phyloP scores from a whole-genome alignment of 2,888 invertebrate species.

The Drosophila mettleri region DNA sequence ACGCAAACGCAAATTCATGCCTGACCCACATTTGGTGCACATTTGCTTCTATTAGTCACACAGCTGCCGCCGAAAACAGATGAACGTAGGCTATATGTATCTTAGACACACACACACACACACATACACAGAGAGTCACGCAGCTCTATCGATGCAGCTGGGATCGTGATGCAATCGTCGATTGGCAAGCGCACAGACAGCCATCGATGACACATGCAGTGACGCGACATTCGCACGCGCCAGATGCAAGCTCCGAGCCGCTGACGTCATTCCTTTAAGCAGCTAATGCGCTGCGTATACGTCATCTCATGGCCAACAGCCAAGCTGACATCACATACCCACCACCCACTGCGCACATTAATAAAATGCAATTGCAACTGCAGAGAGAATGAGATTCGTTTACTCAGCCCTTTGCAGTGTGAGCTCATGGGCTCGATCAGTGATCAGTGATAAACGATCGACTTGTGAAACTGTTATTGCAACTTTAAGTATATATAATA shows the following conservation, averaged over 20 bases:
- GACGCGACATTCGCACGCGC: conserved; percentile 42
- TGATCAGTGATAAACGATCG: neutral
- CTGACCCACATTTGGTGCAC: conserved; percentile 73
- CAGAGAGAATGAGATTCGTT: conserved; percentile 20
- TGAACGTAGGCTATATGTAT: conserved; percentile 9
- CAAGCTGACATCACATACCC: conserved; percentile 43
- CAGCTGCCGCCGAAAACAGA: conserved; percentile 52
- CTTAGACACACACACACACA: conserved; percentile 3
- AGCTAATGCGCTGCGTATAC: conserved; percentile 47
- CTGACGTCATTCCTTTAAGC: conserved; percentile 58
- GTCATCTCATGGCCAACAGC: conserved; percentile 35
- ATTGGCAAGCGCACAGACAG: conserved; percentile 29
- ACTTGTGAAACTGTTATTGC: conserved; percentile 13
- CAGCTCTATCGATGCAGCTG: conserved; percentile 36
- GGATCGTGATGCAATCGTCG: conserved; percentile 63
- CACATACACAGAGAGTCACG: too few species aligned
- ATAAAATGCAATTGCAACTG: neutral
- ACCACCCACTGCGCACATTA: neutral
- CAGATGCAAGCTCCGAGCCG: conserved; percentile 36
- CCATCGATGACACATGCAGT: conserved; percentile 68
- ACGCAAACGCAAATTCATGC: conserved; percentile 76
- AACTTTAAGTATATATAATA: conserved; percentile 3
- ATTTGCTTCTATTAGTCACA: conserved; percentile 75
- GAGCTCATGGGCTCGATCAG: conserved; percentile 23
- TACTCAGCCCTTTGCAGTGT: neutral